Evolutionary conservation across 1,140 invertebrate genomes (phyloP).

Genomic region (Atopsyche davidsoni): DNA sequence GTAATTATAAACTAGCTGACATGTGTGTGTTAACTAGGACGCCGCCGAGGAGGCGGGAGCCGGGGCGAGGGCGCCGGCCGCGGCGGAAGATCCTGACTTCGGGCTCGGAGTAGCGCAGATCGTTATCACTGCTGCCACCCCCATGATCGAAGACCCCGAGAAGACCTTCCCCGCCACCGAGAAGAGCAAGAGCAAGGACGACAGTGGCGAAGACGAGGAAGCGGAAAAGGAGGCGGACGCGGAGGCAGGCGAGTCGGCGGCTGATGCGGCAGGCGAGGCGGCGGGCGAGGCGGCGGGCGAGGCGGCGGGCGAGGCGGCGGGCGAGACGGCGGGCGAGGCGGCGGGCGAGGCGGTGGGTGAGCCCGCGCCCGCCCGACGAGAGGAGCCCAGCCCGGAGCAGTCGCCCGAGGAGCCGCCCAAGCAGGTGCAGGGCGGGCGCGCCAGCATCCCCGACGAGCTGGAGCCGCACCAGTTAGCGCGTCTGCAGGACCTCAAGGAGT

Average conservation of each 20-base stretch:
- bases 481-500: constrained; percentile 79
- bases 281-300: constrained; percentile 37
- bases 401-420: constrained; percentile 47
- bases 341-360: constrained; percentile 39
- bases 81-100: constrained; percentile 27
- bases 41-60: constrained; percentile 4
- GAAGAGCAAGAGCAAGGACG: constrained; percentile 33
- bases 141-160: constrained; percentile 74
- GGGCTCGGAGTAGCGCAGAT: constrained; percentile 76
- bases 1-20: not conserved
- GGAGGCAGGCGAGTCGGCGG: constrained; percentile 40
- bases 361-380: constrained; percentile 35
- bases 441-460: constrained; percentile 77
- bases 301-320: constrained; percentile 19
- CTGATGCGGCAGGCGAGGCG: constrained; percentile 40
- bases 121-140: constrained; percentile 82
- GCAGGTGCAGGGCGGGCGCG: constrained; percentile 62
- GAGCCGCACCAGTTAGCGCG: constrained; percentile 77
- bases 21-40: too few relatives aligned
- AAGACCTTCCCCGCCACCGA: constrained; percentile 56
- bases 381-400: constrained; percentile 28
- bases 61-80: not conserved
- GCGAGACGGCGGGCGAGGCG: constrained; percentile 33
- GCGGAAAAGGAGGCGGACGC: constrained; percentile 39
- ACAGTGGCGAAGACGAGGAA: constrained; percentile 35